Conservation (phyloP, 2,888 invertebrate genomes). For the Syrista parreyssii region DNA sequence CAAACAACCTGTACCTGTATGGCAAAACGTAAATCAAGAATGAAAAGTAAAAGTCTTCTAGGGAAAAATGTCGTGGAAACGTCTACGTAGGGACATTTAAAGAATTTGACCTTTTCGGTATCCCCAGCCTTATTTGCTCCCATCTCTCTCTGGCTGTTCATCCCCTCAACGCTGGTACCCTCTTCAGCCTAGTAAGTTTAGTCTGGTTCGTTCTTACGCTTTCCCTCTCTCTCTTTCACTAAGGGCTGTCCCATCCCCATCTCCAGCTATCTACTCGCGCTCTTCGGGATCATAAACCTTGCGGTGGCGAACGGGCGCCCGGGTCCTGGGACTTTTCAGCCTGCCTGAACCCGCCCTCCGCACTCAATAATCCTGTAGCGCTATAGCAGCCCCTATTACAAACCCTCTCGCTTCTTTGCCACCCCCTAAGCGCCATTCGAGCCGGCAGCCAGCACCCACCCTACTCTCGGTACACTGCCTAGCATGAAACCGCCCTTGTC, state of each 20-base stretch:
- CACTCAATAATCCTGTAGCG: conserved; percentile 58
- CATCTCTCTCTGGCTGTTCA: neutral
- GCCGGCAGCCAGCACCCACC: conserved; percentile 3
- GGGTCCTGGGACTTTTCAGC: conserved; percentile 62
- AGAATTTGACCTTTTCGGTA: neutral
- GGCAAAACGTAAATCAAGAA: neutral
- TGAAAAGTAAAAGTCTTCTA: neutral
- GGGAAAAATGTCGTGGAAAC: neutral
- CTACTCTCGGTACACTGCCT: conserved; percentile 1
- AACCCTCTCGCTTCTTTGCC: conserved; percentile 26
- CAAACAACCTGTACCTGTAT: neutral
- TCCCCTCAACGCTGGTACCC: neutral
- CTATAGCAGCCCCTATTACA: conserved; percentile 53
- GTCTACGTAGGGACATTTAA: neutral
- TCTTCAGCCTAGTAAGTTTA: conserved; percentile 23
- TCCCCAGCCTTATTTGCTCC: neutral
- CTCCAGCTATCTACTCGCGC: conserved; percentile 22
- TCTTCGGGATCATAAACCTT: conserved; percentile 54
- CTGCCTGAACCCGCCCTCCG: conserved; percentile 45
- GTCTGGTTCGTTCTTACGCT: conserved; percentile 21
- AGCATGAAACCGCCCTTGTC: conserved; percentile 32
- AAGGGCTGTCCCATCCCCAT: neutral
- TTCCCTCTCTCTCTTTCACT: conserved; percentile 10
- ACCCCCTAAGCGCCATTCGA: neutral
- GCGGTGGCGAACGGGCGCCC: conserved; percentile 51